Conservation (phyloP, 2,113 vertebrate genomes). For the Burhinus oedicnemus region DNA sequence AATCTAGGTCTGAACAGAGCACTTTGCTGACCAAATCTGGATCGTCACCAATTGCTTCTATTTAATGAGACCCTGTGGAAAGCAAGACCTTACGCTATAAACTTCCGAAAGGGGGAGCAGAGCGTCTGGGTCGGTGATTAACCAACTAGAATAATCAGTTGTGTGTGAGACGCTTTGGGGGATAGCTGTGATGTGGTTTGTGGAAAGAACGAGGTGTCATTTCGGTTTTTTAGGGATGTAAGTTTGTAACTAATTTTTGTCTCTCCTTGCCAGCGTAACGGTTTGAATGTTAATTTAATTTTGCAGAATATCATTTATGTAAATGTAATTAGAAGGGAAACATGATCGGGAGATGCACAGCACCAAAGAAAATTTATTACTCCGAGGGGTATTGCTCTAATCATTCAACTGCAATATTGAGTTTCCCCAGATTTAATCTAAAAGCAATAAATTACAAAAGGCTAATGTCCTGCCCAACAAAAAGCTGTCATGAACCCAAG, state of each 20-base stretch:
- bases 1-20: neutral
- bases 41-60: slow-evolving; percentile 43
- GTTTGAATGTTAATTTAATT: slow-evolving; percentile 92
- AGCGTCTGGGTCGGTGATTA: slow-evolving; percentile 47
- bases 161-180: slow-evolving; percentile 62
- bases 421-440: slow-evolving; percentile 97
- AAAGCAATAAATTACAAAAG: slow-evolving; percentile 95
- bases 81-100: neutral
- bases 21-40: slow-evolving; percentile 41
- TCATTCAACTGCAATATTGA: slow-evolving; percentile 99
- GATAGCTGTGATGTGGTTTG: slow-evolving; percentile 65
- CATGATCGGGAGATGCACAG: slow-evolving; percentile 87
- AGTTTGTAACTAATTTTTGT: slow-evolving; percentile 84
- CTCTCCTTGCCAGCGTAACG: slow-evolving; percentile 81
- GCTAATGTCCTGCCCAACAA: slow-evolving; percentile 83
- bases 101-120: slow-evolving; percentile 49
- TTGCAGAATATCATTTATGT: slow-evolving; percentile 97
- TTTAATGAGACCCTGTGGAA: slow-evolving; percentile 50
- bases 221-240: slow-evolving; percentile 70
- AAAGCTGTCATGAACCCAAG: slow-evolving; percentile 83
- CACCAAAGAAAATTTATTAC: slow-evolving; percentile 95
- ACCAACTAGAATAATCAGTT: slow-evolving; percentile 36
- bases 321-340: slow-evolving; percentile 99
- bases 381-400: slow-evolving; percentile 91
- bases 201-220: slow-evolving; percentile 61